These are phyloP conservation scores for Daubentonia madagascariensis DNA, from an alignment of 2,113 vertebrate genomes.

Conservation along the genomic window DNA sequence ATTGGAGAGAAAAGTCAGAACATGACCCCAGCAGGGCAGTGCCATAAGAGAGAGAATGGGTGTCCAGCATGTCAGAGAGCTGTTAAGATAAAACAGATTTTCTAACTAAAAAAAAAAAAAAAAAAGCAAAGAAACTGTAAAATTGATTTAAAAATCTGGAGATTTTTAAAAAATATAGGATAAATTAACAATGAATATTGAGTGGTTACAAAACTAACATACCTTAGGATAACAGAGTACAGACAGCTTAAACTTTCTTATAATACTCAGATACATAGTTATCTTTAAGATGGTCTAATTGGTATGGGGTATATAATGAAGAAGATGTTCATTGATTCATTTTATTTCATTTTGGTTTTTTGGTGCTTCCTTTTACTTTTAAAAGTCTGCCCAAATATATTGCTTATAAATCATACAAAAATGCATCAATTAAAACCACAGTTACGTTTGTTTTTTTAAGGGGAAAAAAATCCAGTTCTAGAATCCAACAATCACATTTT, in stretches of 20 bases:
- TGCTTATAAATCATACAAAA: constrained; percentile 37
- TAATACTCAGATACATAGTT: background rate
- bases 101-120: background rate
- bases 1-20: background rate
- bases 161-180: background rate
- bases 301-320: background rate
- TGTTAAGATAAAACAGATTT: background rate
- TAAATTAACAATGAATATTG: background rate
- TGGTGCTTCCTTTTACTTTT: background rate
- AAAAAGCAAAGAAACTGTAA: background rate
- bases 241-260: background rate
- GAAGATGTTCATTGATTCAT: background rate
- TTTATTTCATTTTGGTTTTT: background rate
- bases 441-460: background rate
- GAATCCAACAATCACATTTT: constrained; percentile 23
- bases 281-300: background rate
- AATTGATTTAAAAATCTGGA: background rate
- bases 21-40: background rate
- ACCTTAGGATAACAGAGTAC: background rate
- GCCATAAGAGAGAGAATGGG: background rate
- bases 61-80: background rate
- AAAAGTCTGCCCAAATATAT: background rate
- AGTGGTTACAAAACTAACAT: background rate
- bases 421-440: background rate
- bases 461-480: constrained; percentile 40